Evolutionary conservation across 2,888 invertebrate species (phyloP).

Genomic region (Listrodromus nycthemerus): DNA sequence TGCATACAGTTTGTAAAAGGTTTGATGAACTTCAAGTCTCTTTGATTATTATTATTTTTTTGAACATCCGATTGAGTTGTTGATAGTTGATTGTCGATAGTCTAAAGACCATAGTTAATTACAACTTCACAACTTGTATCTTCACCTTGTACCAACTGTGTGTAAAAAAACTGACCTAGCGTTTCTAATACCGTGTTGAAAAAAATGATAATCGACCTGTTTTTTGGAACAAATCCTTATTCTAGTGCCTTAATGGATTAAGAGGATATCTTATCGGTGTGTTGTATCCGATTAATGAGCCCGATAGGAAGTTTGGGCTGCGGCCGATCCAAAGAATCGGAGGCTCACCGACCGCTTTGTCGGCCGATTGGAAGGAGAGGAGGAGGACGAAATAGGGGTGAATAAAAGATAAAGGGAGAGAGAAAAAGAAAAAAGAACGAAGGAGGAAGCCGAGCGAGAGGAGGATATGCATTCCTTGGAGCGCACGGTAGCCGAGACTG

Average conservation of each 20-base stretch:
- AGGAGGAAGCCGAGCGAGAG: slow-evolving; percentile 37
- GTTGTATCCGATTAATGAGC: slow-evolving; percentile 12
- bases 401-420: slow-evolving; percentile 11
- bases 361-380: slow-evolving; percentile 4
- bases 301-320: background rate
- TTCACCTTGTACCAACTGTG: too few species aligned
- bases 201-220: background rate
- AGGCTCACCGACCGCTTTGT: slow-evolving; percentile 30
- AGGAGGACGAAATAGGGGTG: background rate
- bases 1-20: too few species aligned
- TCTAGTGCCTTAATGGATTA: background rate
- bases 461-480: slow-evolving; percentile 28
- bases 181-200: background rate
- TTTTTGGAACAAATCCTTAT: too few species aligned
- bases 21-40: too few species aligned
- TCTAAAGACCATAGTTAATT: too few species aligned
- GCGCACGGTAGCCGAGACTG: slow-evolving; percentile 38
- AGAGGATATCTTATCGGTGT: slow-evolving; percentile 15
- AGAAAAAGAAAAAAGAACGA: slow-evolving; percentile 2
- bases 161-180: too few species aligned
- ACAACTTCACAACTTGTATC: too few species aligned
- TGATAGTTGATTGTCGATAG: too few species aligned
- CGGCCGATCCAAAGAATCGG: slow-evolving; percentile 37
- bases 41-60: too few species aligned
- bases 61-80: too few species aligned